phyloP scores from a whole-genome alignment of 2,888 invertebrate species.

The Cheiracanthium punctorium region DNA sequence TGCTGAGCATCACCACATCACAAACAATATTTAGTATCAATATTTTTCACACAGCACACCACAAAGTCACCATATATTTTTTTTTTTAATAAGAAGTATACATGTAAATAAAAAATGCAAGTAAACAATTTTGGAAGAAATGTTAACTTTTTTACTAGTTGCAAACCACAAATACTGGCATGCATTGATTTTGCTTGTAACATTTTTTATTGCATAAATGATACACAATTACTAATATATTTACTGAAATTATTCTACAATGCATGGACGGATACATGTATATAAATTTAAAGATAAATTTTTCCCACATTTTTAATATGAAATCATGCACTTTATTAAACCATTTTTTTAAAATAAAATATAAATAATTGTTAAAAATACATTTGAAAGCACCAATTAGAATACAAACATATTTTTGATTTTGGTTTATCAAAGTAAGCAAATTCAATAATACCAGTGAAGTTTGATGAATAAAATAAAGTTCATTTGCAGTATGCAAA shows the following conservation, averaged over 20 bases:
- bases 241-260: not conserved
- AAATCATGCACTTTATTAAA: not conserved
- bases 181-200: not conserved
- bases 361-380: not conserved
- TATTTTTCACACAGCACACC: constrained; percentile 13
- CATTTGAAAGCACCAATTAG: not conserved
- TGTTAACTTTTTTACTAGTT: too few relatives aligned
- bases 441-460: not conserved
- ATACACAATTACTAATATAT: not conserved
- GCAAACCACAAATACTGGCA: too few relatives aligned
- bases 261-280: constrained; percentile 14
- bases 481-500: constrained; percentile 23
- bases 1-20: constrained; percentile 17
- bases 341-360: too few relatives aligned
- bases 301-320: not conserved
- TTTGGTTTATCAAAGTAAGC: not conserved
- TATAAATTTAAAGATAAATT: constrained; percentile 4
- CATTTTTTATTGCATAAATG: not conserved
- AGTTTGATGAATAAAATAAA: not conserved
- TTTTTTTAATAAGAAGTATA: not conserved
- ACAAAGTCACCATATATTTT: constrained; percentile 4
- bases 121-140: not conserved
- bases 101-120: not conserved
- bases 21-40: constrained; percentile 3
- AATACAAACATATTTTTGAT: not conserved